Evolutionary conservation across 1,140 invertebrate species (phyloP).

Genomic region (Zophobas atratus): DNA sequence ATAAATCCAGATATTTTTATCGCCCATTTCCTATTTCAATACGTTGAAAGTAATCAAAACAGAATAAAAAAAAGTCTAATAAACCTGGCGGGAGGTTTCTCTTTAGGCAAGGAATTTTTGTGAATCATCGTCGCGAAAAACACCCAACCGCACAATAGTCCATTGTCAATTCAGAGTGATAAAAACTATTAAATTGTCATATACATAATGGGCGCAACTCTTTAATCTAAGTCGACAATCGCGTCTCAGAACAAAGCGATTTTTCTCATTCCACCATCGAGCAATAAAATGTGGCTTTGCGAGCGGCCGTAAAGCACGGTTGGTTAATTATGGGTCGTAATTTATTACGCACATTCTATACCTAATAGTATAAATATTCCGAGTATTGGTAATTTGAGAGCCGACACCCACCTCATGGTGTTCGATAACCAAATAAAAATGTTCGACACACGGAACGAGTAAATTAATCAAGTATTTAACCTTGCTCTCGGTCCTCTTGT

Average conservation of each 20-base stretch:
- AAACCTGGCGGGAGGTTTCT: not conserved
- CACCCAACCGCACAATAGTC: constrained; percentile 6
- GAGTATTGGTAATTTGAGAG: constrained; percentile 2
- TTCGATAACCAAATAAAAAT: constrained; percentile 1
- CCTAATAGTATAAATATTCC: constrained; percentile 11
- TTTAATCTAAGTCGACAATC: constrained; percentile 24
- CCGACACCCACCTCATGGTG: not conserved
- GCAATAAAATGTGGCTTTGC: constrained; percentile 13
- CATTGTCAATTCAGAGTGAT: constrained; percentile 1
- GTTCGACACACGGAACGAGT: constrained; percentile 4
- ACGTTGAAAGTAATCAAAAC: not conserved
- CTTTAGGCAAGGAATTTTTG: not conserved
- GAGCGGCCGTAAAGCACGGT: not conserved
- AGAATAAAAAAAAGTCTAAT: constrained; percentile 1
- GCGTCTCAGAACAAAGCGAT: constrained; percentile 14
- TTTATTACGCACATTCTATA: constrained; percentile 10
- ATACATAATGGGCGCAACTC: constrained; percentile 4
- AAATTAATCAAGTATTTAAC: constrained; percentile 44
- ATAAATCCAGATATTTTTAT: no score
- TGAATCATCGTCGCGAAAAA: not conserved
- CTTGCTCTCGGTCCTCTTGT: constrained; percentile 20
- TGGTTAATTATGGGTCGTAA: constrained; percentile 18
- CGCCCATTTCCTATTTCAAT: no score
- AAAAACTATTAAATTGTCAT: constrained; percentile 22
- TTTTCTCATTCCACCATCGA: constrained; percentile 28